Percentiles rank a stretch among this genome's conserved stretches.
Conservation (phyloP, 2,888 invertebrate genomes). For the Drosophila kambysellisi region DNA sequence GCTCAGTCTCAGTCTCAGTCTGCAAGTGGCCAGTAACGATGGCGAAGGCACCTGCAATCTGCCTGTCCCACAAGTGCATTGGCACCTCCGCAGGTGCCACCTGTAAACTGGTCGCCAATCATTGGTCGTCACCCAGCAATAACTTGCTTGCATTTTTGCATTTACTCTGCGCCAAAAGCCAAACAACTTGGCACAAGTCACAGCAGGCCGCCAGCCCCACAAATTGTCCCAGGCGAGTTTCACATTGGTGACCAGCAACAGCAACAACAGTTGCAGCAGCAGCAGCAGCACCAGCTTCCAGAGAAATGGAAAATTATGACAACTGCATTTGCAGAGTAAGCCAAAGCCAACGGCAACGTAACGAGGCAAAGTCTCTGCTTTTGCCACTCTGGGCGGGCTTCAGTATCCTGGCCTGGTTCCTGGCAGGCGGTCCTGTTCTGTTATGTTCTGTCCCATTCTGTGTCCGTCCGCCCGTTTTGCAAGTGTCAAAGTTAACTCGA, state of each 20-base stretch:
- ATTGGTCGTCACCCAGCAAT: slow-evolving; percentile 65
- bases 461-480: slow-evolving; percentile 68
- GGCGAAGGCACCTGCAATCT: slow-evolving; percentile 29
- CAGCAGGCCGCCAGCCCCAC: slow-evolving; percentile 70
- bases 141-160: slow-evolving; percentile 55
- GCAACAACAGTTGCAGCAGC: slow-evolving; percentile 13
- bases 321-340: slow-evolving; percentile 79
- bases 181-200: slow-evolving; percentile 75
- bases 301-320: slow-evolving; percentile 80
- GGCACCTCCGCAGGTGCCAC: slow-evolving; percentile 53
- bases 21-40: slow-evolving; percentile 26
- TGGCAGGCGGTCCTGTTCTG: slow-evolving; percentile 36
- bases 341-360: slow-evolving; percentile 58
- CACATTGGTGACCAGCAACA: slow-evolving; percentile 28
- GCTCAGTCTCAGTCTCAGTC: slow-evolving; percentile 56
- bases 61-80: slow-evolving; percentile 20
- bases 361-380: slow-evolving; percentile 21
- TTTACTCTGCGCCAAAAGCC: slow-evolving; percentile 56
- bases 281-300: slow-evolving; percentile 27
- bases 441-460: slow-evolving; percentile 24
- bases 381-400: slow-evolving; percentile 8
- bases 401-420: slow-evolving; percentile 15
- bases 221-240: slow-evolving; percentile 60
- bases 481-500: slow-evolving; percentile 83
- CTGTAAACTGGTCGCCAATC: slow-evolving; percentile 51